These are phyloP conservation scores for Sapajus apella DNA, from an alignment of 2,113 vertebrate genomes.

Conservation along the genomic window DNA sequence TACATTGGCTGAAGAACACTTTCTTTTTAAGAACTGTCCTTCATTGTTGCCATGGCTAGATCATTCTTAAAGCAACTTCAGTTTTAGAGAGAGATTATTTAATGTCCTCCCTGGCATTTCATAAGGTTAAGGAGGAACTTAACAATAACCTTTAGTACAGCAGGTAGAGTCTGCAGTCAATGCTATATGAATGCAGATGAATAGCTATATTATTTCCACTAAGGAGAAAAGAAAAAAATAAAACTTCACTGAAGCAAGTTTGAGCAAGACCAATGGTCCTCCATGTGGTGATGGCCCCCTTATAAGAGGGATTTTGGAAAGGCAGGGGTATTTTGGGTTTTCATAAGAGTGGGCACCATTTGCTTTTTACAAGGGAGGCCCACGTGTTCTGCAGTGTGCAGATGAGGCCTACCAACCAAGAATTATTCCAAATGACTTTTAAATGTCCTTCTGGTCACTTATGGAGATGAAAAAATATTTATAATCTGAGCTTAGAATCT, in stretches of 20 bases:
- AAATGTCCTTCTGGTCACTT: neutral
- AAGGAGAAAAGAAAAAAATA: neutral
- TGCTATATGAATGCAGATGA: neutral
- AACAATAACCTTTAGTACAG: neutral
- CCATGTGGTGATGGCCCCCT: neutral
- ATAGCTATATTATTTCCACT: constrained; percentile 4
- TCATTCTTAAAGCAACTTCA: constrained; percentile 46
- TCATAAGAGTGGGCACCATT: neutral
- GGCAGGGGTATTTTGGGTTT: neutral
- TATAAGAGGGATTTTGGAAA: neutral
- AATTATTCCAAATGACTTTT: neutral
- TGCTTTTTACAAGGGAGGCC: neutral
- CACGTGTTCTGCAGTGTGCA: no score
- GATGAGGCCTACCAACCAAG: neutral
- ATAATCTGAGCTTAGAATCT: neutral
- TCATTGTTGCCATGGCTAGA: constrained; percentile 34
- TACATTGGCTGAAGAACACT: neutral
- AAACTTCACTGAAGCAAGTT: neutral
- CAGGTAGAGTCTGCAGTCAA: neutral
- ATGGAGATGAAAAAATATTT: neutral
- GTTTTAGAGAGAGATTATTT: constrained; percentile 14
- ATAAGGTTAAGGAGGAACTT: constrained; percentile 37
- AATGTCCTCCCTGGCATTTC: constrained; percentile 31
- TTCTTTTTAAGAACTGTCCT: constrained; percentile 47
- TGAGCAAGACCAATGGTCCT: neutral